Base-by-base conservation (phyloP, 2,797 vertebrate genomes). In the Oreortyx pictus region DNA sequence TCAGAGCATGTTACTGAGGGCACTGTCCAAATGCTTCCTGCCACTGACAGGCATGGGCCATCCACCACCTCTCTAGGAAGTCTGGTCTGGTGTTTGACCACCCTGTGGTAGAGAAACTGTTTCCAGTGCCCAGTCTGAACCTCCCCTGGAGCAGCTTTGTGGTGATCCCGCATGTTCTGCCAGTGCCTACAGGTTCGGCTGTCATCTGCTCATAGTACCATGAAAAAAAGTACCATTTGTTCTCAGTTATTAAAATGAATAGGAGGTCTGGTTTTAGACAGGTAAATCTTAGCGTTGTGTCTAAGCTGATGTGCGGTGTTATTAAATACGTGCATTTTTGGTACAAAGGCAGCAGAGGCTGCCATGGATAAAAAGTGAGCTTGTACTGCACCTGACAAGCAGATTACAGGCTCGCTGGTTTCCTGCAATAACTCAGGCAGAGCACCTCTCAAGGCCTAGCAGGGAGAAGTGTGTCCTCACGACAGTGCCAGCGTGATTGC, bases 211-310 rank as follows among this genome's bases (percentile, higher is more conserved):
- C 31, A 5, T 0, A 13, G 73, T 0, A 54, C 5, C 9, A 7
- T 0, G 0, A 71, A 33, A 1, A 0, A 89, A 74, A 35, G 16
- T 41, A 44, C n/a, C 46, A 14, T 27, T 82, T 72, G 16, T 41
- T 68, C n/a, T 60, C 66, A 54, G 66, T 14, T 31, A 41, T n/a
- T 66, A 60, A 72, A 86, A 56, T 11, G 3, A 78, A 61, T 1
- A 44, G 23, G 20, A 46, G 8, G 23, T 5, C n/a, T 31, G 2
- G 16, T 66, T 72, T 78, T 6, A 62, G 35, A 67, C 35, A 81
- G 43, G 5, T 50, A 50, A 35, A 67, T 67, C 67, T 67, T 54
- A 33, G 14, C 37, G 12, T 19, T 46, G 27, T 4, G 4, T 52
- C 67, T 90, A 70, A 91, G 10, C 13, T 49, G 61, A 88, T 54